Conservation (phyloP, 2,888 invertebrate species). For the Lamproptera curius region DNA sequence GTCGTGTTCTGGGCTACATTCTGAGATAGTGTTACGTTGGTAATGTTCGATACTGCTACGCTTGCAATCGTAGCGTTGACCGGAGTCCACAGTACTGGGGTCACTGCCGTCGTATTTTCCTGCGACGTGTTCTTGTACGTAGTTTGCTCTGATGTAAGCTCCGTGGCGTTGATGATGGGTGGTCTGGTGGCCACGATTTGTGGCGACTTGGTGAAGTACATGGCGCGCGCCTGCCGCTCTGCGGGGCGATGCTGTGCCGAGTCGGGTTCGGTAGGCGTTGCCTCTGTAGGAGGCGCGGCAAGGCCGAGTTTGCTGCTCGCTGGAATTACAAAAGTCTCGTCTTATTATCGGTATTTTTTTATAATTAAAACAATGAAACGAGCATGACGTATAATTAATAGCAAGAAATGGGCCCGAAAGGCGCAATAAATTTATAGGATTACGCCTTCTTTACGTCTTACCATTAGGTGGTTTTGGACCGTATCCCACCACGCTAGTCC, state of each 20-base stretch:
- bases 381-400: no score
- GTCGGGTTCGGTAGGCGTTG: slow-evolving; percentile 35
- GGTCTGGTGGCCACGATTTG: slow-evolving; percentile 33
- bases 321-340: slow-evolving; percentile 6
- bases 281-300: slow-evolving; percentile 62
- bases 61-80: slow-evolving; percentile 37
- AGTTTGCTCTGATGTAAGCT: slow-evolving; percentile 23
- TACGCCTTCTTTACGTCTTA: no score
- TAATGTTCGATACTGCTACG: slow-evolving; percentile 38
- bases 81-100: slow-evolving; percentile 53
- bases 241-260: slow-evolving; percentile 31
- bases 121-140: slow-evolving; percentile 28
- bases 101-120: slow-evolving; percentile 34
- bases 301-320: slow-evolving; percentile 29
- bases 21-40: slow-evolving; percentile 34
- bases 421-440: no score
- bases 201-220: slow-evolving; percentile 61
- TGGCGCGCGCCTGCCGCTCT: slow-evolving; percentile 56
- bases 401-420: no score
- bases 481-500: no score
- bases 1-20: slow-evolving; percentile 44
- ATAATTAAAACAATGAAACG: no score
- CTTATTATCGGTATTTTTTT: not conserved
- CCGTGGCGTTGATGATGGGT: slow-evolving; percentile 37
- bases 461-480: no score